Conservation (phyloP, 2,797 vertebrate species). For the Garrulus glandarius region DNA sequence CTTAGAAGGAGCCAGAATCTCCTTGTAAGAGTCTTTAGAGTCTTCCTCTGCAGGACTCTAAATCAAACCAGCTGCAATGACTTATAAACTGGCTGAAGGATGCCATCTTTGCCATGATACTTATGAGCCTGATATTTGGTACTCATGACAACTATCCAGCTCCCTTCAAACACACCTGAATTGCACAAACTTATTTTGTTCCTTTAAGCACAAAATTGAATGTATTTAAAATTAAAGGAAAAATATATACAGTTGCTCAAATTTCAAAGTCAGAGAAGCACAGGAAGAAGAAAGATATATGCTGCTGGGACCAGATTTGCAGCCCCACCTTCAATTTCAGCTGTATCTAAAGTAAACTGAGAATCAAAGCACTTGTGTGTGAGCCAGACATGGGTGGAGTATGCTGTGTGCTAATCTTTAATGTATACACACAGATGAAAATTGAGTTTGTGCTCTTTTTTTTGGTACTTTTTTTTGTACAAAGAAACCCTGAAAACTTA, state of each 20-base stretch:
- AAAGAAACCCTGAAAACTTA: neutral
- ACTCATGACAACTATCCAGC: neutral
- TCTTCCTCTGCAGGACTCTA: neutral
- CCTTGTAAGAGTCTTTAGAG: neutral
- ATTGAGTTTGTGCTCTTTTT: neutral
- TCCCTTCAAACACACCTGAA: neutral
- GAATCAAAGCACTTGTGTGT: neutral
- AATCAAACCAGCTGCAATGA: neutral
- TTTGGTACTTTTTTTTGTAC: neutral
- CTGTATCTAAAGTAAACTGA: neutral
- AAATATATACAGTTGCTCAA: neutral
- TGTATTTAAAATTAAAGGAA: neutral
- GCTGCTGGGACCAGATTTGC: neutral
- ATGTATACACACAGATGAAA: neutral
- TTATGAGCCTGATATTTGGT: neutral
- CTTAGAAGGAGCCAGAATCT: neutral
- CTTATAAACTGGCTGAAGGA: neutral
- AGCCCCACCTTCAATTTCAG: neutral
- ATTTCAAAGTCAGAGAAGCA: neutral
- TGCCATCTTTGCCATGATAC: neutral
- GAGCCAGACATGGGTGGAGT: conserved; percentile 7
- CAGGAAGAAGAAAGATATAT: neutral
- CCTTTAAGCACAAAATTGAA: neutral
- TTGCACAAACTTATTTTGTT: neutral
- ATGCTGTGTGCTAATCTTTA: neutral